phyloP scores from a whole-genome alignment of 1,140 invertebrate genomes.

The Sesamia nonagrioides region DNA sequence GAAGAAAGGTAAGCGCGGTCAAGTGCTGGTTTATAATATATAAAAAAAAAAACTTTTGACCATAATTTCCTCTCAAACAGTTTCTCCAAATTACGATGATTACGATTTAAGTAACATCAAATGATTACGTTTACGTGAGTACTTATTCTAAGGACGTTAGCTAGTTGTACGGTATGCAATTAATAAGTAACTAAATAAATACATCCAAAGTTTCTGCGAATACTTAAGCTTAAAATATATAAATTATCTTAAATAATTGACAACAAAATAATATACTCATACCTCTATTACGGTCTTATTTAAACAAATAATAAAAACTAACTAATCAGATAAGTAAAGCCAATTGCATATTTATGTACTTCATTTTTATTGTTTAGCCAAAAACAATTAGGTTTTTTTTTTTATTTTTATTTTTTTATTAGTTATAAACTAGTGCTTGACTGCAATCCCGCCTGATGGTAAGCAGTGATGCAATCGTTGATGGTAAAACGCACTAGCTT shows the following conservation, averaged over 20 bases:
- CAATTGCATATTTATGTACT: conserved; percentile 28
- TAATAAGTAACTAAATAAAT: not conserved
- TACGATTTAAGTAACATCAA: not conserved
- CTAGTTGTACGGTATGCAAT: not conserved
- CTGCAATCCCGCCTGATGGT: too few relatives aligned
- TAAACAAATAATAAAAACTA: conserved; percentile 37
- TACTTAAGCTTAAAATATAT: conserved; percentile 24
- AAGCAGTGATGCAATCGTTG: too few relatives aligned
- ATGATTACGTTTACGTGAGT: not conserved
- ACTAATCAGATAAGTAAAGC: conserved; percentile 41
- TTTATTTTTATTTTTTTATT: too few relatives aligned
- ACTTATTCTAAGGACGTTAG: not conserved
- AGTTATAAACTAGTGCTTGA: too few relatives aligned
- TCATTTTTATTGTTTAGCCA: conserved; percentile 5
- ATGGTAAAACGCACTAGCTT: too few relatives aligned
- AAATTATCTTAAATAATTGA: conserved; percentile 50
- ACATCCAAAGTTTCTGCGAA: not conserved
- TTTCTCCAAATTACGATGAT: not conserved
- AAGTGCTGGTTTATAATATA: too few relatives aligned
- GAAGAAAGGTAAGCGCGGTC: too few relatives aligned
- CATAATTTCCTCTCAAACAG: not conserved
- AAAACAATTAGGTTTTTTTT: conserved; percentile 13
- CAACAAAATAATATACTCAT: conserved; percentile 46
- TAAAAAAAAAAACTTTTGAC: too few relatives aligned
- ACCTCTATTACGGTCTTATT: conserved; percentile 3